Evolutionary conservation across 1,140 invertebrate species (phyloP), one percentile per base, ranked within the genome.

Genomic region (Hylaeus anthracinus): DNA sequence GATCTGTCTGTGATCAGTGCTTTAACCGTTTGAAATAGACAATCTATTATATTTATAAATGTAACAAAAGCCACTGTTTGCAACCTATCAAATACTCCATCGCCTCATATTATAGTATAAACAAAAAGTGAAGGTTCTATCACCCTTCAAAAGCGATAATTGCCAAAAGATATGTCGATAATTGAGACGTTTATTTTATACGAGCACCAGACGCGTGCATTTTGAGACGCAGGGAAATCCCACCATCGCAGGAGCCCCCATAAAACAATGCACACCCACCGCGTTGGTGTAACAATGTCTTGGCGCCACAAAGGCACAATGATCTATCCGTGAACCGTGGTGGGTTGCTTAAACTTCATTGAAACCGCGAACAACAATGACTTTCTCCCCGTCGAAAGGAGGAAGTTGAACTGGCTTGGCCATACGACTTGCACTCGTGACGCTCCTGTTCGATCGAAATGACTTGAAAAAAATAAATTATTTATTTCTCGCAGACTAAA

Each of bases 341-440:
- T 56, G 72, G 81, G 81, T 79, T 83, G 73, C 84, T 81, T 83
- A 67, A 79, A 86, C 85, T 83, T 86, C 81, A 64, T 86, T 81
- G 84, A 86, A 86, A 86, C 84, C 76, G 79, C 84, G 69, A 86
- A 86, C 84, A 86, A 86, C 85, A 86, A 86, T 86, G 85, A 86
- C 85, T 86, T 86, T 86, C 85, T 86, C 85, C 84, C 84, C 78
- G 79, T 85, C 83, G 84, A 86, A 86, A 86, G 85, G 84, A 86
- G 85, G 85, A 86, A 86, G 85, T 86, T 70, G 53, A 80, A 75
- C 79, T 53, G 83, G 39, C 43, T 8, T 2, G 15, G 14, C n/a
- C 12, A 45, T 86, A 77, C 65, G 72, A 79, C 84, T 86, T n/a
- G 56, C 2, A 74, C 75, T 77, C 75, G 85, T 79, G 72, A 86